A percentile compares a stretch with the other conserved stretches of the same genome.
Evolutionary conservation across 1,140 invertebrate genomes (phyloP).

Genomic region (Neodiprion lecontei): DNA sequence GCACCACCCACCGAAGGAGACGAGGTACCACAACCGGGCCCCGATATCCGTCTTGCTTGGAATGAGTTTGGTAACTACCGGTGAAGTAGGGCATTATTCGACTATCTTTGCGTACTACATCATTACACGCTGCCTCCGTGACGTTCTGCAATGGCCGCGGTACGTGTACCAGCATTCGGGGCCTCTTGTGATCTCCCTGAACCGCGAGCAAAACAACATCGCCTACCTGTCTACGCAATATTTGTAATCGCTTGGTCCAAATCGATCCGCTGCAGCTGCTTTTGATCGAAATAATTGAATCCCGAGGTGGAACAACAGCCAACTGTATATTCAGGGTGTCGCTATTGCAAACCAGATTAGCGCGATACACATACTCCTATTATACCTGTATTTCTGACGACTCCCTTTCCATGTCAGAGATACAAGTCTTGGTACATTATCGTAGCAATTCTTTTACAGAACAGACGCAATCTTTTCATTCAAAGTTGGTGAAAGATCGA

Average conservation of each 20-base stretch:
- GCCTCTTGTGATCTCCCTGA: neutral
- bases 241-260: neutral
- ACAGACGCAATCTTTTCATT: no score
- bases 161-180: neutral
- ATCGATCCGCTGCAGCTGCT: no score
- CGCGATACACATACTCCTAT: no score
- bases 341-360: no score
- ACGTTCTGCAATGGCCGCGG: neutral
- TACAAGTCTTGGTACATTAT: no score
- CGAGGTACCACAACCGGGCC: neutral
- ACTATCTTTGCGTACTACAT: neutral
- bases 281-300: no score
- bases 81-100: slow-evolving; percentile 4
- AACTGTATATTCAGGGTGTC: no score
- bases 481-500: no score
- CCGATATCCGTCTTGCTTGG: neutral
- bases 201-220: neutral
- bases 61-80: slow-evolving; percentile 12
- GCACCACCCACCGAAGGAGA: slow-evolving; percentile 19
- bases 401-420: no score
- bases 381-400: no score
- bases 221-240: slow-evolving; percentile 4
- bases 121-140: neutral
- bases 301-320: no score
- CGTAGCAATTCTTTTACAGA: no score